Evolutionary conservation across 2,888 invertebrate genomes (phyloP).

Genomic region (Invenusta paracnida): DNA sequence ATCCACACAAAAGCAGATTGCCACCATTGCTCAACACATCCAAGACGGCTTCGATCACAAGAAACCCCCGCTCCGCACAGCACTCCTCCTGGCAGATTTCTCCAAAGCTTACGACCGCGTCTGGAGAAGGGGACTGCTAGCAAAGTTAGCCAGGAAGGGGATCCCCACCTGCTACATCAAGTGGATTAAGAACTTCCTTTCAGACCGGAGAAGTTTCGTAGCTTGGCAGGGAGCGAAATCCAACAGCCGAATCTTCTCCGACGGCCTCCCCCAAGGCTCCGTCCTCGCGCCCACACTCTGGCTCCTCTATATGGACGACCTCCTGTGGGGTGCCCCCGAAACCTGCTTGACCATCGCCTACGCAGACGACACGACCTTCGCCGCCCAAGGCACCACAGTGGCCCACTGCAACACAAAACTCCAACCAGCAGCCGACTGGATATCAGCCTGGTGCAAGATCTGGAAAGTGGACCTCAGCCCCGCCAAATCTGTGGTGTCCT

Average conservation of each 20-base stretch:
- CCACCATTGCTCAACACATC: too few species aligned
- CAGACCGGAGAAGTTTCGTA: neutral
- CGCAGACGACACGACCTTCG: neutral
- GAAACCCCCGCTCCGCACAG: neutral
- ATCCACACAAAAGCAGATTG: neutral
- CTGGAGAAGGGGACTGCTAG: neutral
- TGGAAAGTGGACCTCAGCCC: neutral
- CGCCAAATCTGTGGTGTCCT: neutral
- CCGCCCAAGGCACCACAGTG: neutral
- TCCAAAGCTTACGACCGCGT: neutral
- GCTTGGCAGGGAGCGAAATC: neutral
- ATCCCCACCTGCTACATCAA: neutral
- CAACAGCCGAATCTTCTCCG: neutral
- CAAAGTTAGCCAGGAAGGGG: neutral
- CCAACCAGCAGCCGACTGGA: neutral
- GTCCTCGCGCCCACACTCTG: neutral
- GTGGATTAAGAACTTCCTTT: neutral
- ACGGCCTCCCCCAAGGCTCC: too few species aligned
- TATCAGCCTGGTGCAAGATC: neutral
- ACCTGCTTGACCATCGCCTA: neutral
- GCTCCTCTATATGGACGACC: neutral
- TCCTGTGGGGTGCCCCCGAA: neutral
- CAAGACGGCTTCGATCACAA: too few species aligned
- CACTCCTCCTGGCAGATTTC: neutral
- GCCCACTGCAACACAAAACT: neutral